Conservation (phyloP, 2,797 vertebrate genomes). For the Neostethus bicornis region DNA sequence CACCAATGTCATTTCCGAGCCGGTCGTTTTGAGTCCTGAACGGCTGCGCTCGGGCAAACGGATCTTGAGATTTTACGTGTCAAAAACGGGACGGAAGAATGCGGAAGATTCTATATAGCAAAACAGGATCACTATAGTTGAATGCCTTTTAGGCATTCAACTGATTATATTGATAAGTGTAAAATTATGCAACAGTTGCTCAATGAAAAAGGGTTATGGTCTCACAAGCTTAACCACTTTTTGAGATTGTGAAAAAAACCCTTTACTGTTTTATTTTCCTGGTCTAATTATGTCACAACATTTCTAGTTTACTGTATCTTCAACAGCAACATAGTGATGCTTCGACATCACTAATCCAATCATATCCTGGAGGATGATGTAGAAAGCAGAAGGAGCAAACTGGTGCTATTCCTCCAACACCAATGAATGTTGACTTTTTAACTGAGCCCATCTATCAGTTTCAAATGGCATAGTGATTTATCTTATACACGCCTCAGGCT, state of each 20-base stretch:
- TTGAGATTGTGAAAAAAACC: too few species aligned
- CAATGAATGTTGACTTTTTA: slow-evolving; percentile 15
- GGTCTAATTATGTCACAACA: neutral
- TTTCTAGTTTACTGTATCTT: neutral
- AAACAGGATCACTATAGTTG: too few species aligned
- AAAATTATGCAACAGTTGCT: neutral
- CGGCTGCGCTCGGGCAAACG: too few species aligned
- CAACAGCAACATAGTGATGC: neutral
- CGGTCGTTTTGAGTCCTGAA: too few species aligned
- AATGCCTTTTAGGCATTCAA: too few species aligned
- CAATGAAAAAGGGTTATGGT: neutral
- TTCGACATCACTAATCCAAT: neutral
- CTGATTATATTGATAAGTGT: neutral
- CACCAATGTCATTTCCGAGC: too few species aligned
- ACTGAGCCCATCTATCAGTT: slow-evolving; percentile 44
- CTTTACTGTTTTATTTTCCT: neutral
- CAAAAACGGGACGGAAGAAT: too few species aligned
- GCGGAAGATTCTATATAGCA: too few species aligned
- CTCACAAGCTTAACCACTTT: neutral
- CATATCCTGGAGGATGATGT: neutral
- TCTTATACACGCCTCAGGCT: slow-evolving; percentile 36
- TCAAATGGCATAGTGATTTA: slow-evolving; percentile 26
- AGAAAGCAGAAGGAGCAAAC: neutral
- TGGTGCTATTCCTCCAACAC: neutral
- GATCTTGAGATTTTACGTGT: too few species aligned